These are phyloP conservation scores for Cantharis flavilabris DNA, from an alignment of 2,888 invertebrate species.

Conservation along the genomic window DNA sequence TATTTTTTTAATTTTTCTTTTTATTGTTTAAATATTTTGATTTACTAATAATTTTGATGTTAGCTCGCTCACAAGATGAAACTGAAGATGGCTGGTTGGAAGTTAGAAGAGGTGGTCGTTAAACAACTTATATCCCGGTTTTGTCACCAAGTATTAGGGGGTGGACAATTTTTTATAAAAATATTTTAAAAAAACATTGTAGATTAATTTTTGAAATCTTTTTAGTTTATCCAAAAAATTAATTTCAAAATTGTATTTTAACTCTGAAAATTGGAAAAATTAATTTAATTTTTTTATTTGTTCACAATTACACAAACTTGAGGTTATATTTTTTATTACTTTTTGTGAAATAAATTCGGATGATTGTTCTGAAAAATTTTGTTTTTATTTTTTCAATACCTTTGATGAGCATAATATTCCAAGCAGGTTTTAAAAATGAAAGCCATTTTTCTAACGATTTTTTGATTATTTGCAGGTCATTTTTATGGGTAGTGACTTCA, in stretches of 20 bases:
- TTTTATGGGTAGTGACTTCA: constrained; percentile 41
- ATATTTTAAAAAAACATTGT: background rate
- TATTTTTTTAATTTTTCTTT: background rate
- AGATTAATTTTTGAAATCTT: background rate
- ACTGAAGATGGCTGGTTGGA: constrained; percentile 51
- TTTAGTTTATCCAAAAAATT: background rate
- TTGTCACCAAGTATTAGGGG: background rate
- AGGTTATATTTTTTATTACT: background rate
- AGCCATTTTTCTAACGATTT: constrained; percentile 13
- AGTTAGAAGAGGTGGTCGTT: constrained; percentile 44
- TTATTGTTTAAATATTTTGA: background rate
- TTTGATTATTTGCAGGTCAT: constrained; percentile 39
- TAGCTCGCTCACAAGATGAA: constrained; percentile 45
- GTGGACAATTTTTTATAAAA: background rate
- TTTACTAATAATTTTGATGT: constrained; percentile 10
- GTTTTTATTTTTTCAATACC: background rate
- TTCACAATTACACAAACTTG: background rate
- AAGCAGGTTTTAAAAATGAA: background rate
- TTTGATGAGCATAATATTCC: background rate
- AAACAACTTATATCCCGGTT: constrained; percentile 8
- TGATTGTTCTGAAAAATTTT: background rate
- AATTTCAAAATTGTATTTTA: background rate
- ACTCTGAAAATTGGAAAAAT: background rate
- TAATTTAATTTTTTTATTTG: background rate
- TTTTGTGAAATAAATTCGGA: background rate